Evolutionary conservation across 2,797 vertebrate species (phyloP).

Genomic region (Galago senegalensis): DNA sequence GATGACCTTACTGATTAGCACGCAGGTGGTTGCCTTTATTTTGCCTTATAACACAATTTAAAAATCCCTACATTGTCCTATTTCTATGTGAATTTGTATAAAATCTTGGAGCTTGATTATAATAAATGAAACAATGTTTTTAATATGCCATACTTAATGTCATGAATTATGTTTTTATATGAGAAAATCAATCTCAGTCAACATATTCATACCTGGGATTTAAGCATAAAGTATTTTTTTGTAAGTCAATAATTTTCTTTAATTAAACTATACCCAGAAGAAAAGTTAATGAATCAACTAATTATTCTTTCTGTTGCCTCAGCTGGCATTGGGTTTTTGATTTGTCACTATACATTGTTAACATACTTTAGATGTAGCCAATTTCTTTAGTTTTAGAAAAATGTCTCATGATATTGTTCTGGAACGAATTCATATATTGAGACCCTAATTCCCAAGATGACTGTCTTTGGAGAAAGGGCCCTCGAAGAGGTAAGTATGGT

Average conservation of each 20-base stretch:
- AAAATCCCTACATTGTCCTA: background rate
- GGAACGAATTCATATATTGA: background rate
- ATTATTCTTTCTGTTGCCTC: conserved; percentile 20
- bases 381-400: background rate
- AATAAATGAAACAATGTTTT: background rate
- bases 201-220: background rate
- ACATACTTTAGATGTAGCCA: background rate
- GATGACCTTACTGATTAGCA: background rate
- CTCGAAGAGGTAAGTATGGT: background rate
- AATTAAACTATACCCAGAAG: background rate
- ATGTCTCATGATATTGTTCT: background rate
- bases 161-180: background rate
- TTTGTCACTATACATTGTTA: background rate
- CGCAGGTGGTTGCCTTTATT: background rate
- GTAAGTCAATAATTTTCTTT: conserved; percentile 21
- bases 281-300: background rate
- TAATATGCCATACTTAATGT: background rate
- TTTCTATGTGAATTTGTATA: background rate
- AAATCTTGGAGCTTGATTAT: background rate
- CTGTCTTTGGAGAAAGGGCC: background rate
- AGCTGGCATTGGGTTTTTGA: background rate
- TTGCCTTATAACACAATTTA: background rate
- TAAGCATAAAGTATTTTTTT: conserved; percentile 1
- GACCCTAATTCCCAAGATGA: background rate
- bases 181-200: background rate